phyloP scores from a whole-genome alignment of 2,797 vertebrate genomes.

The Alca torda region DNA sequence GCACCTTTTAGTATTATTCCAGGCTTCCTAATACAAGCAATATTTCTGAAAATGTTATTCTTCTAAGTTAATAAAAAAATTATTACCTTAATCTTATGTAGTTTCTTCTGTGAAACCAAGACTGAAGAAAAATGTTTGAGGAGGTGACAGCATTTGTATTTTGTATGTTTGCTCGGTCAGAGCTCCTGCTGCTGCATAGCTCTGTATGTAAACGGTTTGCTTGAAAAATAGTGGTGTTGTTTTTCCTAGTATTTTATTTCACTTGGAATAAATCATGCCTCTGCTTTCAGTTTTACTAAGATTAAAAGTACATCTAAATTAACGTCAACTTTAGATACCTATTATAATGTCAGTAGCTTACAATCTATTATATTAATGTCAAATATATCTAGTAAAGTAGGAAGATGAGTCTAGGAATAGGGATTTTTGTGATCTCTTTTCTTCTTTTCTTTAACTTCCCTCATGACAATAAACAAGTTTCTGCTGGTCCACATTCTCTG shows the following conservation, averaged over 20 bases:
- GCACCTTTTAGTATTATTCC: constrained; percentile 22
- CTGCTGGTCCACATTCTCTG: neutral
- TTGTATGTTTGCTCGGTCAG: neutral
- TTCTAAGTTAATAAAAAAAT: constrained; percentile 28
- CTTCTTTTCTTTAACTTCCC: neutral
- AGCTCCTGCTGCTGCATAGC: neutral
- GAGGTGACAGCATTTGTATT: constrained; percentile 6
- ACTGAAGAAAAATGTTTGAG: constrained; percentile 11
- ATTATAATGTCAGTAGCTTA: constrained; percentile 1
- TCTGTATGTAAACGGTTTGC: neutral
- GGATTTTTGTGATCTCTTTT: neutral
- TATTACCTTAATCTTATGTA: constrained; percentile 18
- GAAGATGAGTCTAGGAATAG: neutral
- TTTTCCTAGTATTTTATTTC: constrained; percentile 34
- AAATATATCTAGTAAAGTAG: neutral
- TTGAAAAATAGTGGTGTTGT: neutral
- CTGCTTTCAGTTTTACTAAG: constrained; percentile 12
- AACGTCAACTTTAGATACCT: neutral
- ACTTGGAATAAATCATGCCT: neutral
- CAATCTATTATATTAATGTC: neutral
- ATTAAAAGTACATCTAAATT: constrained; percentile 36
- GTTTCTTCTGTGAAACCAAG: constrained; percentile 15
- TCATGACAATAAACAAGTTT: neutral
- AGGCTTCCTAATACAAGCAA: neutral
- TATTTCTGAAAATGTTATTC: constrained; percentile 16